Conservation (phyloP, 2,888 invertebrate genomes). For the Caenorhabditis angaria region DNA sequence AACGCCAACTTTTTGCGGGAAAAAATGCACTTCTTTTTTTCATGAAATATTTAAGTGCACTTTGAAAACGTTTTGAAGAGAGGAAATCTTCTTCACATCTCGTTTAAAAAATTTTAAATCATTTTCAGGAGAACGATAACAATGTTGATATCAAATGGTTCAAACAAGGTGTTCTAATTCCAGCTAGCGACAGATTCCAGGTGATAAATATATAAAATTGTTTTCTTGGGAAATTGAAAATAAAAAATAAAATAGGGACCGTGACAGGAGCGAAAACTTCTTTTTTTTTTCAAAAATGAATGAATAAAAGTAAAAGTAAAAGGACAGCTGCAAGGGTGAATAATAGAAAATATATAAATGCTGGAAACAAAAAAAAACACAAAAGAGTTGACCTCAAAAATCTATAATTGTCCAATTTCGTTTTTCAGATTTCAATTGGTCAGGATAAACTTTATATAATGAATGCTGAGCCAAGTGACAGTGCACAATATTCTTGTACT, state of each 20-base stretch:
- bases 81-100: background rate
- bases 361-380: background rate
- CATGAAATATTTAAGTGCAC: constrained; percentile 52
- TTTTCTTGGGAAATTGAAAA: background rate
- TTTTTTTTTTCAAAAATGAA: no score
- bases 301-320: background rate
- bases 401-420: background rate
- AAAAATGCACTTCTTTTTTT: constrained; percentile 12
- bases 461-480: constrained; percentile 73
- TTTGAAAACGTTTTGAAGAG: constrained; percentile 34
- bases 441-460: constrained; percentile 64
- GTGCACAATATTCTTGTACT: constrained; percentile 77
- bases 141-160: constrained; percentile 4
- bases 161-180: background rate
- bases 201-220: background rate
- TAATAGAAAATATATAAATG: background rate
- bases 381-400: background rate
- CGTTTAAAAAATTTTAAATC: background rate
- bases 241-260: background rate
- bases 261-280: background rate
- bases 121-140: constrained; percentile 15
- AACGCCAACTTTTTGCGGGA: no score
- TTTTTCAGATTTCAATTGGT: constrained; percentile 55
- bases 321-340: background rate
- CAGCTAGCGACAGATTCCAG: background rate